Percentiles rank a stretch among this genome's conserved stretches.
phyloP scores from a whole-genome alignment of 2,888 invertebrate genomes.

The Netelia fuscicornis region DNA sequence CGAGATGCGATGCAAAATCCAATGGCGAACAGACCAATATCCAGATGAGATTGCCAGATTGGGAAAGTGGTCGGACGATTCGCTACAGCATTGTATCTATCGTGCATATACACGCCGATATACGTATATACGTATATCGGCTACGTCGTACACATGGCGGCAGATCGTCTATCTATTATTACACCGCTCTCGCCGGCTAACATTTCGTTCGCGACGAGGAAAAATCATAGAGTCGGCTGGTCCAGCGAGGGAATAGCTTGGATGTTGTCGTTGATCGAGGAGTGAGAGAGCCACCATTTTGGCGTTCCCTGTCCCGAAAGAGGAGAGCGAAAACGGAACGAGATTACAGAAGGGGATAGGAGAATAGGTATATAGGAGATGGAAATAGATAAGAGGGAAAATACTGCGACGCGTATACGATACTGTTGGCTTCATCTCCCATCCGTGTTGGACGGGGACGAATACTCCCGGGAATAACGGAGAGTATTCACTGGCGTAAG shows the following conservation, averaged over 20 bases:
- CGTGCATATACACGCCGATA: not conserved
- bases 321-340: conserved; percentile 42
- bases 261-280: not conserved
- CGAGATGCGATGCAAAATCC: conserved; percentile 31
- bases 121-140: not conserved
- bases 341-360: conserved; percentile 47
- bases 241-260: not conserved
- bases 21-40: conserved; percentile 49
- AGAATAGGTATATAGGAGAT: conserved; percentile 39
- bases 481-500: conserved; percentile 30
- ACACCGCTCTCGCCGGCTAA: conserved; percentile 9
- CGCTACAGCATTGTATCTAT: conserved; percentile 17
- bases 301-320: conserved; percentile 31
- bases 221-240: conserved; percentile 21
- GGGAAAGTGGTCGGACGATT: conserved; percentile 50
- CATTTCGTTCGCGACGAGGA: conserved; percentile 14
- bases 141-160: conserved; percentile 10
- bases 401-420: conserved; percentile 26
- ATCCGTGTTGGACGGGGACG: not conserved
- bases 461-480: conserved; percentile 30
- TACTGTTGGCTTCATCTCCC: conserved; percentile 1
- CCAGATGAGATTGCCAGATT: conserved; percentile 59
- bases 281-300: conserved; percentile 27
- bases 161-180: conserved; percentile 40
- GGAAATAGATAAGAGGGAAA: conserved; percentile 48